These are phyloP conservation scores for Ictalurus furcatus DNA, from an alignment of 2,113 vertebrate genomes.

Conservation along the genomic window DNA sequence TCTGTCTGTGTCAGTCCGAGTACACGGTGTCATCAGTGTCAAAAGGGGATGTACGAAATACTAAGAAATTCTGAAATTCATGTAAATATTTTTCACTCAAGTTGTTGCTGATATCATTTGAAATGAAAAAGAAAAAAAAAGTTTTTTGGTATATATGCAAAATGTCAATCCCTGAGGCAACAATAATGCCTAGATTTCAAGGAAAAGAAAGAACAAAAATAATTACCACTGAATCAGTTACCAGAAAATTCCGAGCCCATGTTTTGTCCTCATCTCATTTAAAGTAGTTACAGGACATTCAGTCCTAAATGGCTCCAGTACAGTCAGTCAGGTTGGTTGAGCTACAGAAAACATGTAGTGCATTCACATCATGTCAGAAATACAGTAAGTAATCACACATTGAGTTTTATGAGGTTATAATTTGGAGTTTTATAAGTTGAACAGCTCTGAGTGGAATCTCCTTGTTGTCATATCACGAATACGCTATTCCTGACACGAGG, in stretches of 20 bases:
- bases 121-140: not conserved
- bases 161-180: not conserved
- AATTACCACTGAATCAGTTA: not conserved
- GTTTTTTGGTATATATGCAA: not conserved
- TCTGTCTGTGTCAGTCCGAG: no score
- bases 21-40: no score
- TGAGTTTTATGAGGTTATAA: not conserved
- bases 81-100: no score
- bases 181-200: not conserved
- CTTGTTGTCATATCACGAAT: not conserved
- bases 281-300: not conserved
- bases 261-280: not conserved
- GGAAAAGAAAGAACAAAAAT: not conserved
- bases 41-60: no score
- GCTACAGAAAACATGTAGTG: not conserved
- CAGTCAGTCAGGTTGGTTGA: not conserved
- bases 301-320: not conserved
- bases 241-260: not conserved
- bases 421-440: not conserved
- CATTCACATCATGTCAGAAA: not conserved
- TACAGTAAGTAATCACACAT: not conserved
- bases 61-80: no score
- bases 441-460: not conserved
- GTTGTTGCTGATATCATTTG: no score
- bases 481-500: not conserved